phyloP scores from a whole-genome alignment of 2,797 vertebrate species.

The Parambassis ranga region DNA sequence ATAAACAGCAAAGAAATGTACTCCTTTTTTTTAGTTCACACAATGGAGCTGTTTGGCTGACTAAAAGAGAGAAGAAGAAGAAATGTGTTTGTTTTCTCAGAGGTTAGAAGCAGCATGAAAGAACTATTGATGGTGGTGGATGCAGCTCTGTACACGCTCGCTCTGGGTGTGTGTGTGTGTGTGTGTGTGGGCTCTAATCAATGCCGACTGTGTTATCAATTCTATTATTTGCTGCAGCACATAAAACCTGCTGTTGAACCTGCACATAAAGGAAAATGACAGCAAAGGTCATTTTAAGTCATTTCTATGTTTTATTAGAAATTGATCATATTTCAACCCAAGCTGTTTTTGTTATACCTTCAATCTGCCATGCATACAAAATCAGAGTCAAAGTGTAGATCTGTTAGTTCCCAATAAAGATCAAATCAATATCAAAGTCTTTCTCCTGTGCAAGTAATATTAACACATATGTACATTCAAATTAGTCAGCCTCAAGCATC shows the following conservation, averaged over 20 bases:
- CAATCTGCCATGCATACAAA: constrained; percentile 80
- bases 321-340: constrained; percentile 74
- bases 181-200: constrained; percentile 21
- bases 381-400: constrained; percentile 71
- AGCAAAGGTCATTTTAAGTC: constrained; percentile 23
- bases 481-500: constrained; percentile 73
- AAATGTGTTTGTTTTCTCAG: constrained; percentile 32
- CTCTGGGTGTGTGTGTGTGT: not conserved
- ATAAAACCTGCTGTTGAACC: constrained; percentile 2
- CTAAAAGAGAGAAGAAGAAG: not conserved
- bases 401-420: constrained; percentile 69
- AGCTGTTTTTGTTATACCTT: constrained; percentile 51
- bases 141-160: not conserved
- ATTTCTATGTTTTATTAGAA: constrained; percentile 82
- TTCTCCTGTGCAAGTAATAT: constrained; percentile 79
- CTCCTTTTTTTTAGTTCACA: not conserved
- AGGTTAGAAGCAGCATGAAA: constrained; percentile 16
- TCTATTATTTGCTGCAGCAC: not conserved
- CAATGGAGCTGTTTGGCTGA: not conserved
- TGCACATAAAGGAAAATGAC: constrained; percentile 3
- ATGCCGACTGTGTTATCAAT: constrained; percentile 13
- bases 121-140: constrained; percentile 24
- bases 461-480: constrained; percentile 85
- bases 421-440: constrained; percentile 75
- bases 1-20: not conserved